Evolutionary conservation across 2,797 vertebrate species (phyloP), one percentile per base, ranked within the genome.

Genomic region (Gallinago stenura): DNA sequence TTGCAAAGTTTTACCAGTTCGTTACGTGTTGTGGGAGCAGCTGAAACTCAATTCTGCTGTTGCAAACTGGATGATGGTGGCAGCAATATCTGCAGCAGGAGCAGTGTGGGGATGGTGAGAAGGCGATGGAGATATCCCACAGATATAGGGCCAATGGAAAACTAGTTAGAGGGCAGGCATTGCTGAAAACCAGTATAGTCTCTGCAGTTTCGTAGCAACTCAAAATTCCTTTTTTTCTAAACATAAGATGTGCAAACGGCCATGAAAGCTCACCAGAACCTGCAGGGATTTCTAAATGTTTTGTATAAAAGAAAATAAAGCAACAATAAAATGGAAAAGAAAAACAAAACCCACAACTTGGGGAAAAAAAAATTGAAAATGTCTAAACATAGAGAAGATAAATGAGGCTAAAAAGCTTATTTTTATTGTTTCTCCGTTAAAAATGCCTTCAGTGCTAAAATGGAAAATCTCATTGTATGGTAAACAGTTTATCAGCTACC

Each of bases 21-120:
- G 0, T 16, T 31, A 1, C 0, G 1, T 16, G 37, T 7, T 6
- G 28, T 51, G 86, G 78, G 41, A 82, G 60, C 24, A 5, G 81
- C 7, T 39, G 37, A 68, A 64, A 45, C 28, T 53, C 22, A 4
- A 0, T 68, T 80, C 57, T 75, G n/a, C 5, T 33, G 15, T 4
- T 39, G 39, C 60, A 64, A 60, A 57, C 6, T 7, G 2, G 26
- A 2, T 25, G 4, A 5, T 1, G 80, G 17, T 8, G 62, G 35
- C 46, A 17, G 25, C 1, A 4, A 5, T 28, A 15, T 45, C 12
- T 45, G 77, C 50, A 56, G 73, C 4, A 64, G 80, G 57, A 66
- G 43, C 69, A 2, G 56, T 0, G 70, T 35, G 82, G 54, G 6
- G 4, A 10, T 0, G 5, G 19, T 31, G 66, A 58, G 45, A 15